Base-by-base conservation (phyloP, 35 echinoderm and acorn worm species). In the Nesometra sesokonis region DNA sequence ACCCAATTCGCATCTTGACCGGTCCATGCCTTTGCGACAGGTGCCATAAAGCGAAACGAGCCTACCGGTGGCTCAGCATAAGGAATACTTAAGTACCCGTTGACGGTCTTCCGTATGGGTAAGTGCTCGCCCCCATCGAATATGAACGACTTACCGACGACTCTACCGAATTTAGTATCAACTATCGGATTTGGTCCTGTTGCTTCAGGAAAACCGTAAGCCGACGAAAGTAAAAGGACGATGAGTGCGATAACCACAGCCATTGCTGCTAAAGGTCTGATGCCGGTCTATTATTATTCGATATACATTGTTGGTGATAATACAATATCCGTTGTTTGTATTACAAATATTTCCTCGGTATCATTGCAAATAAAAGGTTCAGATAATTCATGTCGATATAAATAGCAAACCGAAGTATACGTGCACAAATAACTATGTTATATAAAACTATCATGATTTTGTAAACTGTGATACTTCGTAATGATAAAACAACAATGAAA, bases 81-180 rank as follows among this genome's bases (percentile, higher is more conserved):
- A 3, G 93, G 93, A 33, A 95, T 95, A 30, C 93, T 90, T 13
- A 92, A 81, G 76, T 86, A 95, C 32, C 87, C 93, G 33, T 95
- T 83, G 4, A 95, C 87, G 21, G 21, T 38, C 83, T 89, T 95
- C 0, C 7, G 2, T 13, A 80, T 32, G 35, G 5, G 7, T 11
- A 80, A 33, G 23, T 80, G 32, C 11, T 31, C 11, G 1, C 52
- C 52, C 52, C 77, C 87, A 31, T 85, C 32, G 36, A 94, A 86
- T 78, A 82, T 36, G 35, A 94, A 31, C 0, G 81, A 67, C 57
- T 91, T 94, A 30, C 93, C 93, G 17, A 91, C 4, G 47, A 94
- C 47, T 30, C 31, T 83, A 32, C 93, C 93, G 11, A 83, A 85
- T 0, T 76, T 88, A 5, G 80, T 86, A 15, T 84, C 37, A 31